A percentile compares a stretch with the other conserved stretches of the same genome.
These are phyloP conservation scores for silkworm (Bombyx mori) DNA, from an alignment of 1,140 invertebrate genomes.

Conservation along the genomic window ASM3026992v2 NC_085128.1:6688001-6688500, in stretches of 20 bases:
- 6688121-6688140: background rate
- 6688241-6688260: constrained; percentile 88
- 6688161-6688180: constrained; percentile 72
- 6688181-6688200: constrained; percentile 82
- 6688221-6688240: constrained; percentile 87
- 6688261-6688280: constrained; percentile 29
- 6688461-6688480: too few species aligned
- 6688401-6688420: too few species aligned
- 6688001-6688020: constrained; percentile 87
- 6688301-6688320: too few species aligned
- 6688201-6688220: constrained; percentile 85
- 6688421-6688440: too few species aligned
- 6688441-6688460: too few species aligned
- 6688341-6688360: too few species aligned
- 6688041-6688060: constrained; percentile 83
- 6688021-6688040: constrained; percentile 90
- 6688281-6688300: background rate
- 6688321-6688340: too few species aligned
- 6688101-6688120: constrained; percentile 16
- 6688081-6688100: constrained; percentile 84
- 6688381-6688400: too few species aligned
- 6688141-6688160: too few species aligned
- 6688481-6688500: too few species aligned
- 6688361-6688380: too few species aligned
- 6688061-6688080: constrained; percentile 93